Conservation (phyloP, 2,113 vertebrate genomes). For the Geococcyx californianus region DNA sequence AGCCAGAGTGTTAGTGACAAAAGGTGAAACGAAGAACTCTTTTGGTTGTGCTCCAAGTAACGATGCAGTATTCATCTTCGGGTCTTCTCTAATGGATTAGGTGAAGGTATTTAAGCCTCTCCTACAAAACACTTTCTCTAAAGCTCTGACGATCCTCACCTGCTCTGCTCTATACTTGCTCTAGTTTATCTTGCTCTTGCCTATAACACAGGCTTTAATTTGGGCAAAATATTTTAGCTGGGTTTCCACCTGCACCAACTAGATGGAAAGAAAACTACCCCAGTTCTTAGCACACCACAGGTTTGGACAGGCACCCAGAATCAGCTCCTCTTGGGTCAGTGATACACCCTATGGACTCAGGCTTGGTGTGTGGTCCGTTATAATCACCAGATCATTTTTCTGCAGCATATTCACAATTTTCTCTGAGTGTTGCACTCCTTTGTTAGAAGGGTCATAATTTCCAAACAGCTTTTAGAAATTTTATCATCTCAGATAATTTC, state of each 20-base stretch:
- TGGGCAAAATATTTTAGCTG: neutral
- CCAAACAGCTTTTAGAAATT: neutral
- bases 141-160: neutral
- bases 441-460: neutral
- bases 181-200: neutral
- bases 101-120: neutral
- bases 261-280: neutral
- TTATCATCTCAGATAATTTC: neutral
- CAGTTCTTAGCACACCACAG: accelerated
- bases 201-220: neutral
- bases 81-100: no score
- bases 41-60: neutral
- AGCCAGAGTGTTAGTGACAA: neutral
- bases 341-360: neutral
- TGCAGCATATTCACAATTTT: neutral
- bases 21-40: neutral
- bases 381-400: neutral
- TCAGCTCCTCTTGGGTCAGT: neutral
- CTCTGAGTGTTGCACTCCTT: neutral
- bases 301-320: neutral
- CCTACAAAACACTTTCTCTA: neutral
- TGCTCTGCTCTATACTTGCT: neutral
- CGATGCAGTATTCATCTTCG: accelerated
- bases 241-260: neutral
- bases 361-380: neutral